A percentile compares a stretch with the other conserved stretches of the same genome.
phyloP scores from a whole-genome alignment of 1,140 invertebrate species.

The Zaprionus camerounensis region DNA sequence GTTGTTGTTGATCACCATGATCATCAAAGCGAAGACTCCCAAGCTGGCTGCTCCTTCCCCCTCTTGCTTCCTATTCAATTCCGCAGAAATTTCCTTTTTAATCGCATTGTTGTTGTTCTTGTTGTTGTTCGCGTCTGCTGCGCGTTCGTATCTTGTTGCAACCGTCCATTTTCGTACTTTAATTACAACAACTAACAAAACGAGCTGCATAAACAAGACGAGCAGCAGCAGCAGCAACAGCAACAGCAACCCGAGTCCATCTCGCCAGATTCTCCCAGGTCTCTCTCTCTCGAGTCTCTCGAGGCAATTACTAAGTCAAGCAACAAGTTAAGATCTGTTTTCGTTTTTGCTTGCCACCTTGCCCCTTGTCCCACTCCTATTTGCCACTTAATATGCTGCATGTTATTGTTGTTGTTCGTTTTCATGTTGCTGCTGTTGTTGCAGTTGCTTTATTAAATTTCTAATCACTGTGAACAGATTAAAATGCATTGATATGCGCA shows the following conservation, averaged over 20 bases:
- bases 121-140: slow-evolving; percentile 13
- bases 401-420: slow-evolving; percentile 15
- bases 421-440: slow-evolving; percentile 25
- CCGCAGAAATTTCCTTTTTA: slow-evolving; percentile 51
- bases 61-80: not conserved
- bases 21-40: slow-evolving; percentile 57
- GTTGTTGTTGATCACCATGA: slow-evolving; percentile 67
- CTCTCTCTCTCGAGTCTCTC: slow-evolving; percentile 11
- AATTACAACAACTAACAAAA: slow-evolving; percentile 74
- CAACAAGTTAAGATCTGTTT: slow-evolving; percentile 53
- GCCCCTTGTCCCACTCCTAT: not conserved
- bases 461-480: slow-evolving; percentile 64
- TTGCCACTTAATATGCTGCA: slow-evolving; percentile 46
- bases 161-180: slow-evolving; percentile 75
- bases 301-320: slow-evolving; percentile 62
- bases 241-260: slow-evolving; percentile 18
- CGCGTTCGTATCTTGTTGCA: slow-evolving; percentile 41
- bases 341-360: slow-evolving; percentile 10
- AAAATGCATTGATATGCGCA: slow-evolving; percentile 49
- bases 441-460: slow-evolving; percentile 71
- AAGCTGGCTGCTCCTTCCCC: not conserved
- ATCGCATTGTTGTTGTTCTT: slow-evolving; percentile 43
- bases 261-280: not conserved
- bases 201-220: slow-evolving; percentile 53
- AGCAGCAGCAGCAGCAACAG: slow-evolving; percentile 4